A percentile compares a stretch with the other conserved stretches of the same genome.
Evolutionary conservation across 2,888 invertebrate species (phyloP).

Genomic region (Rhorus exstirpatorius): DNA sequence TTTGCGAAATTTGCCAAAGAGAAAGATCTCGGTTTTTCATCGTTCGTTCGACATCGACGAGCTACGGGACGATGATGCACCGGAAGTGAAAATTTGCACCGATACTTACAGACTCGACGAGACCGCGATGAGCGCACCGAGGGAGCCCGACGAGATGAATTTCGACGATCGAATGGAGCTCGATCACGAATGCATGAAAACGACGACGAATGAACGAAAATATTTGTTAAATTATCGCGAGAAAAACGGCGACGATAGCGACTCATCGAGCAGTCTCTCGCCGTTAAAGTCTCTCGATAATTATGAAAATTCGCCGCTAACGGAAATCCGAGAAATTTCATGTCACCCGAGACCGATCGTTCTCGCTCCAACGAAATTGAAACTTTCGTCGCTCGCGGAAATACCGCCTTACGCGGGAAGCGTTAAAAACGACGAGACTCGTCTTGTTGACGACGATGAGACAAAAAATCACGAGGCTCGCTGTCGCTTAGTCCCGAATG

Average conservation of each 20-base stretch:
- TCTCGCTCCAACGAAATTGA: slow-evolving; percentile 70
- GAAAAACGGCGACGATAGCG: slow-evolving; percentile 58
- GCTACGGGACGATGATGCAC: neutral
- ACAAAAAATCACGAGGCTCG: no score
- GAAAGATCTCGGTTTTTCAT: slow-evolving; percentile 80
- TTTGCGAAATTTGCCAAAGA: slow-evolving; percentile 70
- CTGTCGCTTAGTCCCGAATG: no score
- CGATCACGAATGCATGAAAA: slow-evolving; percentile 44
- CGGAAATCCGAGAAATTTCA: neutral
- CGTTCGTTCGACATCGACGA: slow-evolving; percentile 78
- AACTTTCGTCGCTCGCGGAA: slow-evolving; percentile 59
- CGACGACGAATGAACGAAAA: slow-evolving; percentile 28
- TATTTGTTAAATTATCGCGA: slow-evolving; percentile 70
- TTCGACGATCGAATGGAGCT: slow-evolving; percentile 35
- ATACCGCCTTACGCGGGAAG: slow-evolving; percentile 12
- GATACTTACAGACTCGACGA: slow-evolving; percentile 65
- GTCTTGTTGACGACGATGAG: no score
- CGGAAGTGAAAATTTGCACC: slow-evolving; percentile 29
- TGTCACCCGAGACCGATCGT: slow-evolving; percentile 45
- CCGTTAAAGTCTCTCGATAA: slow-evolving; percentile 41
- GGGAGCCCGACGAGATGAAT: slow-evolving; percentile 16
- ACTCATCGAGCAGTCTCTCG: slow-evolving; percentile 67
- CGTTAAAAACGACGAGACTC: slow-evolving; percentile 11
- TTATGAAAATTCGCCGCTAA: neutral
- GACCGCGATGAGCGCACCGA: slow-evolving; percentile 69